Base-by-base conservation (phyloP, 92 coral and sea anemone genomes). In the Epizoanthus scotinus region DNA sequence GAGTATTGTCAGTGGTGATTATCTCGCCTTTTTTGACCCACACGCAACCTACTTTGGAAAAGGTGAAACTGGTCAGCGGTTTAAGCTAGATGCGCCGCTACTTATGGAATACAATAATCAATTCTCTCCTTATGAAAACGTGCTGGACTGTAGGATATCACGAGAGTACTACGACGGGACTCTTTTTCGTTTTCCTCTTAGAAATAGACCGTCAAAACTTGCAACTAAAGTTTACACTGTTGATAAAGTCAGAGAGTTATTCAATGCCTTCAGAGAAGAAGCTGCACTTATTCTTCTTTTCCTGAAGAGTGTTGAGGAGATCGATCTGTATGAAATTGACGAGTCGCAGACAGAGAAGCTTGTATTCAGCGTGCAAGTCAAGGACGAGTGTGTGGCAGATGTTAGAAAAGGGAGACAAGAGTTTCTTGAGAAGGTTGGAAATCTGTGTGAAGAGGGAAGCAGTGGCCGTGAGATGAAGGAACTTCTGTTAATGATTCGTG, bases 21-120 rank as follows among this genome's bases (percentile, higher is more conserved):
- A 67, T 8, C 84, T 94, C 24, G 98, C 91, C 3, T 94, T 94
- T 61, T 84, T 94, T 70, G 98, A 94, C 58, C 98, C 98, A 3
- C 98, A 94, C 19, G 97, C 90, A 74, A 82, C 36, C n/a, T 92
- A 91, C 73, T 94, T 94, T 84, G 91, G 82, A 55, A 65, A 74
- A 59, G 84, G 77, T 10, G 92, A 94, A 73, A 90, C 96, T 17
- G 98, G 98, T 14, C 86, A 58, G 78, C 89, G 74, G 53, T 94
- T 89, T 77, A 77, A 85, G 36, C 85, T 91, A 15, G 50, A 22
- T 19, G 15, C 64, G 40, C 25, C 57, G 8, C 54, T 85, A 53
- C 81, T 85, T 28, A 36, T 18, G 21, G 26, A 24, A 3, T 79
- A 27, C 47, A 58, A 27, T 27, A 85, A 85, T 57, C 89, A 85